A percentile compares a stretch with the other conserved stretches of the same genome.
Evolutionary conservation across 2,888 invertebrate genomes (phyloP).

Genomic region (Tridacna crocea): DNA sequence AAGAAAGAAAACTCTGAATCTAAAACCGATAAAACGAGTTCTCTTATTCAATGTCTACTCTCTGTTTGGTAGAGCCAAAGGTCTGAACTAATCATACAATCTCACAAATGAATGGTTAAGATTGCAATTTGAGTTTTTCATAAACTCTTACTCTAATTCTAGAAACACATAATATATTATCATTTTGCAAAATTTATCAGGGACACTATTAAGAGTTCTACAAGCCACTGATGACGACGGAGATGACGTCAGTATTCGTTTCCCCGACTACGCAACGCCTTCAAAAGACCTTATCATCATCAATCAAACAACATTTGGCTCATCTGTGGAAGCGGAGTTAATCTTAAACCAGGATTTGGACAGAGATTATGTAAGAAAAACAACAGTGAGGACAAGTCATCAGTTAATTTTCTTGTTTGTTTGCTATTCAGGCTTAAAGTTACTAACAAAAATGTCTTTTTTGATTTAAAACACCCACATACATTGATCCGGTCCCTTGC

Average conservation of each 20-base stretch:
- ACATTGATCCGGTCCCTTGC: too few relatives aligned
- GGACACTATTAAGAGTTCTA: conserved; percentile 39
- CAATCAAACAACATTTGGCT: conserved; percentile 41
- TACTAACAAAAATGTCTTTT: neutral
- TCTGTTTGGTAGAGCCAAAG: too few relatives aligned
- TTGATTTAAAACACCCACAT: too few relatives aligned
- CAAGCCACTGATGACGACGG: conserved; percentile 50
- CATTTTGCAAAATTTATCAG: conserved; percentile 16
- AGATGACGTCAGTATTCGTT: conserved; percentile 49
- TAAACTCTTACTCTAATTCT: too few relatives aligned
- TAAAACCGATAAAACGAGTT: too few relatives aligned
- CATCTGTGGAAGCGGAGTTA: conserved; percentile 39
- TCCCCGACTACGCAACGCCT: conserved; percentile 49
- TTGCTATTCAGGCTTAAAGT: neutral
- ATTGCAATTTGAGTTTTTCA: too few relatives aligned
- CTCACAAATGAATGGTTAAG: too few relatives aligned
- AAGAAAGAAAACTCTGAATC: too few relatives aligned
- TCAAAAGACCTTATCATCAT: conserved; percentile 46
- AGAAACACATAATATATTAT: neutral
- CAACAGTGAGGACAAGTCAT: too few relatives aligned
- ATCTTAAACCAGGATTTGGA: conserved; percentile 46
- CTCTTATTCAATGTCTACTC: too few relatives aligned
- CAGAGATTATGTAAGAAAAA: conserved; percentile 51
- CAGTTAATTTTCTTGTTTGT: too few relatives aligned
- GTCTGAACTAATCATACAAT: too few relatives aligned